Evolutionary conservation across 2,888 invertebrate genomes (phyloP).

Genomic region (Tortrix viridana): DNA sequence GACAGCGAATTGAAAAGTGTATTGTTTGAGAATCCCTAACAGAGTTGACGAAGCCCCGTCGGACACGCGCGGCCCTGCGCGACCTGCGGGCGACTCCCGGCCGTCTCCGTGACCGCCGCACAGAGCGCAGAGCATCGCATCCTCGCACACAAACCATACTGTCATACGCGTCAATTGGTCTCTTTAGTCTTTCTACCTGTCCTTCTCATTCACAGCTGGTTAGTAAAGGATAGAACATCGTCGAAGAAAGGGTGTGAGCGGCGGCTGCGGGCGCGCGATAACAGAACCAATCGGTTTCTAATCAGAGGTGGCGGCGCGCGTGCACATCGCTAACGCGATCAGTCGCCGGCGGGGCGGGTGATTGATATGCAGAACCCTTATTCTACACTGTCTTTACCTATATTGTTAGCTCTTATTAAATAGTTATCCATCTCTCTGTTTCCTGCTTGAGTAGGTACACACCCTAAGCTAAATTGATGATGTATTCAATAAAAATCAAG

Average conservation of each 20-base stretch:
- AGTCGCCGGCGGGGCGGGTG: conserved; percentile 7
- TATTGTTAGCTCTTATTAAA: no score
- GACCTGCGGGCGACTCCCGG: conserved; percentile 15
- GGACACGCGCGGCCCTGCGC: conserved; percentile 32
- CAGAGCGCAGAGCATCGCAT: not conserved
- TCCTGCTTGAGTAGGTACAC: no score
- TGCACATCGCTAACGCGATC: conserved; percentile 42
- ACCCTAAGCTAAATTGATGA: no score
- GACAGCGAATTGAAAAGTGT: no score
- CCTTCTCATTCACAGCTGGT: not conserved
- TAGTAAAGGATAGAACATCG: conserved; percentile 1
- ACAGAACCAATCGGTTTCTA: conserved; percentile 57
- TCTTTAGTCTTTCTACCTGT: not conserved
- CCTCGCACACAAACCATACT: not conserved
- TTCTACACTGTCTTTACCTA: conserved; percentile 5
- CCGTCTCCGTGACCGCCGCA: not conserved
- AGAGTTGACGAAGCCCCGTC: no score
- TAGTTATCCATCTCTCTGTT: no score
- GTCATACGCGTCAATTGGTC: not conserved
- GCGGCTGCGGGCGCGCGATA: conserved; percentile 51
- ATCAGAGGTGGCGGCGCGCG: conserved; percentile 65
- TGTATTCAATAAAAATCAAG: no score
- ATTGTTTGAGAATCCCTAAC: no score
- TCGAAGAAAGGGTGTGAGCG: not conserved
- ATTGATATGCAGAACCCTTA: conserved; percentile 11